Evolutionary conservation across 2,113 vertebrate species (phyloP).

Genomic region (Chaenocephalus aceratus): DNA sequence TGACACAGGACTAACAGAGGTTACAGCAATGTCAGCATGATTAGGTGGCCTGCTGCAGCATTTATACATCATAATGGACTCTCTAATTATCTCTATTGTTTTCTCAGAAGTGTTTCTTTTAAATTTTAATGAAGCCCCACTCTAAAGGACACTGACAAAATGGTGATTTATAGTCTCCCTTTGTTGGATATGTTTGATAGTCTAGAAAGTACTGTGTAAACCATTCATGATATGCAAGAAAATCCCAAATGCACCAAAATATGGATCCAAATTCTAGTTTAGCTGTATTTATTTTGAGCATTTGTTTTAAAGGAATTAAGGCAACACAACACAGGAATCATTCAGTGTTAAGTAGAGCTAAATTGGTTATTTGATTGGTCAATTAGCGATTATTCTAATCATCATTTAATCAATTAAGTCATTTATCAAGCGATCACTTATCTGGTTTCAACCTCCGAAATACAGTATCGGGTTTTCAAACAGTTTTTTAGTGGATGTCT

Average conservation of each 20-base stretch:
- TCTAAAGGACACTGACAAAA: slow-evolving; percentile 16
- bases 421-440: too few species aligned
- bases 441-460: too few species aligned
- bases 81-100: slow-evolving; percentile 16
- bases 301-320: not conserved
- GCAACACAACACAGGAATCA: not conserved
- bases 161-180: not conserved
- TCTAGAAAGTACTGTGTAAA: not conserved
- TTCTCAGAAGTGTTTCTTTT: slow-evolving; percentile 25
- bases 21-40: not conserved
- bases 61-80: slow-evolving; percentile 30
- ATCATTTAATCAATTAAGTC: not conserved
- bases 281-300: not conserved
- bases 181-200: not conserved
- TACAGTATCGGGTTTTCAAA: not conserved
- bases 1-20: slow-evolving; percentile 28
- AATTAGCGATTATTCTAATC: not conserved
- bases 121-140: slow-evolving; percentile 28
- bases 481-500: not conserved
- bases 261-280: not conserved
- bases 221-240: not conserved
- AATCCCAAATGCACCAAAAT: not conserved
- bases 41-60: slow-evolving; percentile 8
- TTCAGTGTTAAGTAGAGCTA: not conserved
- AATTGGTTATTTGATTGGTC: not conserved